Percentiles rank a stretch among this genome's conserved stretches.
Conservation (phyloP, 2,797 vertebrate genomes). For the Amniataba percoides region DNA sequence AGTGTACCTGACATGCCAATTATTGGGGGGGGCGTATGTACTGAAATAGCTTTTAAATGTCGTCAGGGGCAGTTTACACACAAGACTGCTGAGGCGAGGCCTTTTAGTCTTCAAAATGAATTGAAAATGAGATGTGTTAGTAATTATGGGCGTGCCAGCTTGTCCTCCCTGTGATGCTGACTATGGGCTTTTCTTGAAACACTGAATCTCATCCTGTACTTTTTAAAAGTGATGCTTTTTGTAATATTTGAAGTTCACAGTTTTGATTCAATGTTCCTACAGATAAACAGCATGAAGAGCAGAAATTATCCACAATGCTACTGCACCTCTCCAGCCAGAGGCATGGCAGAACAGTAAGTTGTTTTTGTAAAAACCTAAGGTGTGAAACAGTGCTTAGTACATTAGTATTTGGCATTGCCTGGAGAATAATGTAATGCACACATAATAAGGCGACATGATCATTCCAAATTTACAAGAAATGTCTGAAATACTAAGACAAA, state of each 20-base stretch:
- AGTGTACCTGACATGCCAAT: conserved; percentile 85
- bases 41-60: conserved; percentile 73
- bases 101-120: conserved; percentile 63
- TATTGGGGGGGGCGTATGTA: conserved; percentile 64
- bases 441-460: conserved; percentile 79
- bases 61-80: conserved; percentile 76
- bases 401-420: conserved; percentile 84
- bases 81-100: conserved; percentile 58
- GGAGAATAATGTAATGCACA: conserved; percentile 83
- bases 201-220: conserved; percentile 57
- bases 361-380: conserved; percentile 70
- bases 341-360: conserved; percentile 65
- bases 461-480: conserved; percentile 79
- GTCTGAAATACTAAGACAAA: conserved; percentile 79
- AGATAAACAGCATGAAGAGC: conserved; percentile 69
- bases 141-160: conserved; percentile 66
- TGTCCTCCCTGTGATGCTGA: conserved; percentile 71
- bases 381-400: conserved; percentile 81
- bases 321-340: conserved; percentile 70
- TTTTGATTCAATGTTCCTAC: conserved; percentile 79
- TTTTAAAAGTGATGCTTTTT: conserved; percentile 54
- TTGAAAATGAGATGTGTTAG: conserved; percentile 68
- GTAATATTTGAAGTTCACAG: conserved; percentile 70
- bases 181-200: conserved; percentile 53
- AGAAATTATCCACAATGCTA: conserved; percentile 76